These are phyloP conservation scores for Etheostoma spectabile DNA, from an alignment of 2,113 vertebrate genomes.

Conservation along the genomic window DNA sequence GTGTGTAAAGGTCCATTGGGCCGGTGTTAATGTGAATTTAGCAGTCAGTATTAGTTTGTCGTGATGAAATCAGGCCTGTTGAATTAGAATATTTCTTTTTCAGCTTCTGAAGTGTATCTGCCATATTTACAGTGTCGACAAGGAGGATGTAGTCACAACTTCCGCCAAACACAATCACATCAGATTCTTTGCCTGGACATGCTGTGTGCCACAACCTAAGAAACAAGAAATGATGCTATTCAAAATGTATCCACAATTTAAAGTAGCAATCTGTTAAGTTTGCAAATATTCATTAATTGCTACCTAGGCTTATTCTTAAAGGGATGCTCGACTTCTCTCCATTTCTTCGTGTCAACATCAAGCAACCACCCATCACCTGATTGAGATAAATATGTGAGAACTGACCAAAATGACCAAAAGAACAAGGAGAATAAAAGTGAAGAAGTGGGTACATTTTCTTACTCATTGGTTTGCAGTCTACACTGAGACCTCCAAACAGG, in stretches of 20 bases:
- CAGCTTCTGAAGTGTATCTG: background rate
- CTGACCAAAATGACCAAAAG: background rate
- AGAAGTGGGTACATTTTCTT: constrained; percentile 56
- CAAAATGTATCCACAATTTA: constrained; percentile 2
- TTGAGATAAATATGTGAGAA: background rate
- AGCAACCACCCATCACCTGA: constrained; percentile 91
- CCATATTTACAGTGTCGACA: constrained; percentile 90
- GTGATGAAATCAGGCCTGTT: background rate
- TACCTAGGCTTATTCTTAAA: constrained; percentile 93
- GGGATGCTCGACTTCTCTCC: constrained; percentile 90
- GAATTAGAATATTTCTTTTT: background rate
- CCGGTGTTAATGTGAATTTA: background rate
- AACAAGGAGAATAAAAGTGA: background rate
- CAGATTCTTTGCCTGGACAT: constrained; percentile 90
- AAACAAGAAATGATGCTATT: background rate
- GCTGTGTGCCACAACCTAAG: constrained; percentile 94
- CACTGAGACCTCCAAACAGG: constrained; percentile 93
- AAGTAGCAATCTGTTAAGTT: background rate
- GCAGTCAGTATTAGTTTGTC: background rate
- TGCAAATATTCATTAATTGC: background rate
- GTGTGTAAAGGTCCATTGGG: background rate
- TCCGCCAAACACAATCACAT: constrained; percentile 95
- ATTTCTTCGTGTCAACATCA: constrained; percentile 87
- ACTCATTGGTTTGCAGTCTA: constrained; percentile 94
- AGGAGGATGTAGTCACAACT: constrained; percentile 95